Evolutionary conservation across 2,797 vertebrate species (phyloP).

Genomic region (Enteromius paludinosus): DNA sequence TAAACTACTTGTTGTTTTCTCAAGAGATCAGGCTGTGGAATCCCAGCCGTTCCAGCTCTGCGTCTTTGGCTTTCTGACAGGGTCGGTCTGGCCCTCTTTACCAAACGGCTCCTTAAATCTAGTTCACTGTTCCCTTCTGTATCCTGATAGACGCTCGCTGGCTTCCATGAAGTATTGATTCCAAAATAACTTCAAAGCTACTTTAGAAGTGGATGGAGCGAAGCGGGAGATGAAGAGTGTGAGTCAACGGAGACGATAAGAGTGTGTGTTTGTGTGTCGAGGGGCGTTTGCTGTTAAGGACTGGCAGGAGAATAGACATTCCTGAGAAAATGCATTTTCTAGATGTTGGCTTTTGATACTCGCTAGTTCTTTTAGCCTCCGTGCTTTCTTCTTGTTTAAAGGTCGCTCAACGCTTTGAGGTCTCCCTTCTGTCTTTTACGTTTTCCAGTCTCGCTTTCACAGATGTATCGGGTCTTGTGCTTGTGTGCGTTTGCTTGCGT

Average conservation of each 20-base stretch:
- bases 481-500: not conserved
- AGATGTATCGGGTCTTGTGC: not conserved
- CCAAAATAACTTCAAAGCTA: constrained; percentile 80
- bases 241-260: constrained; percentile 48
- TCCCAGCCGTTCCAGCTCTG: constrained; percentile 28
- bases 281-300: constrained; percentile 36
- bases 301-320: constrained; percentile 56
- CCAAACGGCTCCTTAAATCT: constrained; percentile 65
- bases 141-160: constrained; percentile 63
- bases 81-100: constrained; percentile 45
- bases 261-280: constrained; percentile 37
- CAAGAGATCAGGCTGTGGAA: not conserved
- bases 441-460: not conserved
- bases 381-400: constrained; percentile 1
- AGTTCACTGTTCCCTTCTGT: constrained; percentile 64
- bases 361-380: constrained; percentile 23
- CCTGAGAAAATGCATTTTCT: constrained; percentile 42
- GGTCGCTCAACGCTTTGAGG: constrained; percentile 2
- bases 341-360: constrained; percentile 43
- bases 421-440: not conserved
- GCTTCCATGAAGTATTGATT: constrained; percentile 77
- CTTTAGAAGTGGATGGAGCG: constrained; percentile 63
- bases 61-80: constrained; percentile 46
- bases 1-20: not conserved
- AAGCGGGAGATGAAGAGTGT: constrained; percentile 33